These are phyloP conservation scores for Apodemus agrarius DNA, from an alignment of 2,797 vertebrate genomes.

Conservation along the genomic window DNA sequence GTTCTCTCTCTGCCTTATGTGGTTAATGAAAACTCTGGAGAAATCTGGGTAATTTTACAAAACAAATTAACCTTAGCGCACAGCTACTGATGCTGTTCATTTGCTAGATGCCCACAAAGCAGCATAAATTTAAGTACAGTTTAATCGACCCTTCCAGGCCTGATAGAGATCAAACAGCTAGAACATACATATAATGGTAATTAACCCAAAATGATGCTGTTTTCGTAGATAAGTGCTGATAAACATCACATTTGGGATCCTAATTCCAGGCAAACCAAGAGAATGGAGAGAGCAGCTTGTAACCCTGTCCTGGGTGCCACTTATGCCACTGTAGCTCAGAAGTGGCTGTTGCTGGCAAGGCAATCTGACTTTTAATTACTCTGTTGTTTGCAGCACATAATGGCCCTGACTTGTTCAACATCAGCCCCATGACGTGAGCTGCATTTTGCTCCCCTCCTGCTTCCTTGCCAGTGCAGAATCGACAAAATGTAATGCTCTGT, in stretches of 20 bases:
- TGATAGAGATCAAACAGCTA: slow-evolving; percentile 81
- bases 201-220: slow-evolving; percentile 74
- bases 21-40: slow-evolving; percentile 88
- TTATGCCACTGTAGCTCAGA: background rate
- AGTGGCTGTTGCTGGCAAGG: slow-evolving; percentile 6
- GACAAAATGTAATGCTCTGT: slow-evolving; percentile 67
- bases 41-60: slow-evolving; percentile 84
- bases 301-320: background rate
- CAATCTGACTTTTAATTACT: slow-evolving; percentile 69
- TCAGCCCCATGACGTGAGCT: background rate
- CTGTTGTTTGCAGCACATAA: slow-evolving; percentile 39
- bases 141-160: slow-evolving; percentile 85
- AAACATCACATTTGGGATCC: slow-evolving; percentile 55
- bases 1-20: slow-evolving; percentile 84
- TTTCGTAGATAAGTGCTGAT: slow-evolving; percentile 47
- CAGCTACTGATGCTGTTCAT: slow-evolving; percentile 84
- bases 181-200: slow-evolving; percentile 70
- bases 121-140: slow-evolving; percentile 85
- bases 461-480: slow-evolving; percentile 59
- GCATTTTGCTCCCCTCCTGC: slow-evolving; percentile 45
- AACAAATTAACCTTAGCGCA: slow-evolving; percentile 89
- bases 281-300: background rate
- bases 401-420: slow-evolving; percentile 33
- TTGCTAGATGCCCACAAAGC: slow-evolving; percentile 86
- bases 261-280: slow-evolving; percentile 46